Evolutionary conservation across 2,888 invertebrate species (phyloP), one percentile per base, ranked within the genome.

Genomic region (Drosophila atripex): DNA sequence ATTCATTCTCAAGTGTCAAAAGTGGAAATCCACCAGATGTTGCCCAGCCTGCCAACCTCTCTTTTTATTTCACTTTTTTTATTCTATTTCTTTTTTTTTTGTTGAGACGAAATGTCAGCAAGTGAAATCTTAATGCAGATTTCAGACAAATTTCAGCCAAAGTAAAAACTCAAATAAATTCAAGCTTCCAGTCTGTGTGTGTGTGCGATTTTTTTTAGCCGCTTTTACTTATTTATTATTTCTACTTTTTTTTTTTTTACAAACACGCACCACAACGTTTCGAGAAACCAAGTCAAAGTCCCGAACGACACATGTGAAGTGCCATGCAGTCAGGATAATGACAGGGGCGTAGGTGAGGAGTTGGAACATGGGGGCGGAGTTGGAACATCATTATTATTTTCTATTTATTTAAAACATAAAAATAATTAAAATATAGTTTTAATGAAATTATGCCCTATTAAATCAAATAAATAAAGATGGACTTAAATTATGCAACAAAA

Each of bases 51-150:
- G 28, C 16, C 7, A 25, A 45, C 41, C 57, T 39, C 21, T 45
- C 12, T 11, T 41, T 18, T 41, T 18, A 18, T 41, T 18, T 16
- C 3, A 4, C n/a, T 41, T 41, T 18, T 18, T 18, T 39, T 39
- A 38, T 41, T 41, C 7, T 14, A 14, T 7, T 38, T 30, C 28
- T n/a, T 28, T 32, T 45, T 6, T 16, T 16, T 32, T 32, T 6
- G 12, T 16, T 46, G 25, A 56, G 45, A 55, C 38, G 30, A 66
- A 61, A 53, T 69, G 61, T 53, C 56, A 68, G 35, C 49, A 70
- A 70, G 54, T 79, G 64, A 70, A 79, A 79, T 76, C 72, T 64
- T 77, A 71, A 83, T 79, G 83, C 77, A 71, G 75, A 79, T 68
- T 68, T 74, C 59, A 71, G 50, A 69, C 54, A 51, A 64, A 52